phyloP scores from a whole-genome alignment of 2,113 vertebrate species.

The Thoracochromis brauschi region DNA sequence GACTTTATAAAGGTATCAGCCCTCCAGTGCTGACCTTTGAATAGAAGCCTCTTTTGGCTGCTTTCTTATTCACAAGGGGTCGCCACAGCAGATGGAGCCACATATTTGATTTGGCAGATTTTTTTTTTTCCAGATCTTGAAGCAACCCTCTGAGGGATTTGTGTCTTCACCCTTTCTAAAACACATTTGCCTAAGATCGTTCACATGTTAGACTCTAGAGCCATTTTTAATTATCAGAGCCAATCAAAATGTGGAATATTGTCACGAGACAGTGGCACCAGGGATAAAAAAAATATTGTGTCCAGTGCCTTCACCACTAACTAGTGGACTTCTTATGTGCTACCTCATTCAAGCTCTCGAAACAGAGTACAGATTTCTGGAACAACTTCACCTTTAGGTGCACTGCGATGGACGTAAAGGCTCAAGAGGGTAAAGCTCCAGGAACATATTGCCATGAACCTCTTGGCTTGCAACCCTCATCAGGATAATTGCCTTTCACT shows the following conservation, averaged over 20 bases:
- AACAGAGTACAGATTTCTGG: neutral
- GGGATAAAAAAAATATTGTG: neutral
- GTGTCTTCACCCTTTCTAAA: neutral
- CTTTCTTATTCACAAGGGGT: neutral
- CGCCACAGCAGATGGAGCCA: neutral
- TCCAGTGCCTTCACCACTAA: neutral
- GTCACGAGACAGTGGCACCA: neutral
- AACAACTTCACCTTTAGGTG: neutral
- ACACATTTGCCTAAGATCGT: neutral
- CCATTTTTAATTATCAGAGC: neutral
- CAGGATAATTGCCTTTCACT: neutral
- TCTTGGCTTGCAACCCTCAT: neutral
- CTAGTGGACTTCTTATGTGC: neutral
- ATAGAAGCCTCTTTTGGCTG: neutral
- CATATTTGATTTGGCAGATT: neutral
- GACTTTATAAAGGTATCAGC: neutral
- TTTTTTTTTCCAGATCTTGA: neutral
- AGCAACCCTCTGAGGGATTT: neutral
- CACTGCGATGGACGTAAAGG: neutral
- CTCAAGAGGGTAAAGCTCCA: neutral
- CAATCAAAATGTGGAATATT: neutral
- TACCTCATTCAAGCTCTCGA: neutral
- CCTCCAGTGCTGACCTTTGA: neutral
- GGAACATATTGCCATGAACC: neutral
- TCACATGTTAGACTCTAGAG: neutral